Evolutionary conservation across 2,113 vertebrate species (phyloP).

Genomic region (Tetrax tetrax): DNA sequence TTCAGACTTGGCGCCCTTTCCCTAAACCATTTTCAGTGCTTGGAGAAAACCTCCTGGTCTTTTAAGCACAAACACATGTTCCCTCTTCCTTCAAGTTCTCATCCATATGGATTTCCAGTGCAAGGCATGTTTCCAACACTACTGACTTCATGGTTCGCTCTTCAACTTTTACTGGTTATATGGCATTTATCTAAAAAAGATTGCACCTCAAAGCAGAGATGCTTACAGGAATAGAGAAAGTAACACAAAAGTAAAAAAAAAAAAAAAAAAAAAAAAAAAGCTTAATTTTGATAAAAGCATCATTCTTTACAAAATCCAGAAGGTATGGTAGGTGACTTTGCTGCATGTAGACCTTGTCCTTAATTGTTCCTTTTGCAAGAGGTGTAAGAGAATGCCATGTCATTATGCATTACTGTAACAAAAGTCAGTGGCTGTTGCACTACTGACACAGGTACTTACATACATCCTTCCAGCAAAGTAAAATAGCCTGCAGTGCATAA

Average conservation of each 20-base stretch:
- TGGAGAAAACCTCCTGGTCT: not conserved
- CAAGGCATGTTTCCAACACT: not conserved
- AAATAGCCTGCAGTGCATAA: not conserved
- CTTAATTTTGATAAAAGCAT: not conserved
- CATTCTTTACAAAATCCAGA: not conserved
- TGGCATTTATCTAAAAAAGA: not conserved
- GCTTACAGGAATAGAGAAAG: not conserved
- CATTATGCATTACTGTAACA: not conserved
- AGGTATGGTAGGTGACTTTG: not conserved
- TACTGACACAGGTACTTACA: not conserved
- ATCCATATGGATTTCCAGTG: not conserved
- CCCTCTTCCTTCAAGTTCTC: not conserved
- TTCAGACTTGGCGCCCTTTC: not conserved
- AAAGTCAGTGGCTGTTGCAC: not conserved
- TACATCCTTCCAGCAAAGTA: not conserved
- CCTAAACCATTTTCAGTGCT: not conserved
- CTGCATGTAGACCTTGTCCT: not conserved
- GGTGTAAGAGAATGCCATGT: not conserved
- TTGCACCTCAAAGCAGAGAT: not conserved
- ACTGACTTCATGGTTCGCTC: not conserved
- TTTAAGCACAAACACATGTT: not conserved
- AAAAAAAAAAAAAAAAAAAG: not conserved
- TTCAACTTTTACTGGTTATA: not conserved
- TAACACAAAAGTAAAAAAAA: not conserved
- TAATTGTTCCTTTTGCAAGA: not conserved